phyloP scores from a whole-genome alignment of 53 echinoderm and acorn worm species.

The Mesocentrotus franciscanus region DNA sequence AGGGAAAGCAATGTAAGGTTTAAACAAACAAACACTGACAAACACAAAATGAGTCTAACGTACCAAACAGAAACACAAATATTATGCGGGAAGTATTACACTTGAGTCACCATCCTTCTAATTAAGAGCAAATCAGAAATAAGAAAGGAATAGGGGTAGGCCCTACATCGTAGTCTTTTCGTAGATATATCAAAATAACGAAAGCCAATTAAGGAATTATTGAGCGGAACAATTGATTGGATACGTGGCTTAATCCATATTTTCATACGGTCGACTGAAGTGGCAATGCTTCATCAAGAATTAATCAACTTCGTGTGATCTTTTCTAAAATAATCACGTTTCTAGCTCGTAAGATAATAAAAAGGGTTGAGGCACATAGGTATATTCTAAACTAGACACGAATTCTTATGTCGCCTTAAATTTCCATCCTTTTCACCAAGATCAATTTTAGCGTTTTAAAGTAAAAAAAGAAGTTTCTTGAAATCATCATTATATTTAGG shows the following conservation, averaged over 20 bases:
- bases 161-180: too few relatives aligned
- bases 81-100: too few relatives aligned
- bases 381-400: background rate
- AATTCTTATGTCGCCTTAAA: background rate
- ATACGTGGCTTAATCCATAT: background rate
- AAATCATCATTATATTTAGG: background rate
- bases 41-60: too few relatives aligned
- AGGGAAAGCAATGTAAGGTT: too few relatives aligned
- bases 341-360: background rate
- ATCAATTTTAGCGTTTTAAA: too few relatives aligned
- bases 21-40: too few relatives aligned
- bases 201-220: background rate
- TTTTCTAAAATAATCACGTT: slow-evolving; percentile 1
- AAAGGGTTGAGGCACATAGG: background rate
- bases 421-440: background rate
- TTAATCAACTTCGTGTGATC: background rate
- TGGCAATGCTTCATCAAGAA: background rate
- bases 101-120: too few relatives aligned
- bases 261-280: background rate
- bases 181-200: background rate
- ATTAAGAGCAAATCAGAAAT: too few relatives aligned
- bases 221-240: background rate
- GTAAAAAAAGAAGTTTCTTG: too few relatives aligned
- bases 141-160: background rate
- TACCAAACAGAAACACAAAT: too few relatives aligned